Evolutionary conservation across 92 coral and sea anemone species (phyloP), one percentile per base, ranked within the genome.

Genomic region (Pocillopora meandrina): DNA sequence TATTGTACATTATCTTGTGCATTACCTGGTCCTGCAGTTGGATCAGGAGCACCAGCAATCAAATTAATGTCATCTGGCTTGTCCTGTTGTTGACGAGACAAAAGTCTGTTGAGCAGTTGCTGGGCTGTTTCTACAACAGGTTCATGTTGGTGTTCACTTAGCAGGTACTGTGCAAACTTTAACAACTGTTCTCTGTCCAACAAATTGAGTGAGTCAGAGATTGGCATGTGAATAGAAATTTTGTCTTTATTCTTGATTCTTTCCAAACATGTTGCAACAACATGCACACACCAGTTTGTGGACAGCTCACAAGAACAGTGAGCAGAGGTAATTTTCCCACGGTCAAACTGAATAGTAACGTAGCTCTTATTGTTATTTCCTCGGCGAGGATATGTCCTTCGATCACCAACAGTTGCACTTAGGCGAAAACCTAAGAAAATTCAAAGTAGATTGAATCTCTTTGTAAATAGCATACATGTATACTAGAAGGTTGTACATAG

Each of bases 11-110:
- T 42, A 21, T 18, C 17, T 4, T 19, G 13, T 47, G 72, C 56
- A 75, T n/a, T 72, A 96, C 99, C 99, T 65, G 99, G 98, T 34
- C 99, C 99, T 55, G 99, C 98, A 15, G 99, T 94, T 9, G 99
- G 98, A 74, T 96, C 99, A n/a, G 99, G 99, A 31, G 95, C 99
- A 16, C 99, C 99, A 52, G 90, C 61, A 58, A 92, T 76, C 56
- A 72, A 79, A 79, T 95, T 92, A 60, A 96, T 96, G 52, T 92
- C 92, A 13, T 95, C 93, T 14, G 86, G 88, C 11, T 90, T 76
- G 5, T 55, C 70, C 49, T 21, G 33, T 13, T 92, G 85, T 26
- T 84, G 85, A 14, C 71, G 80, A 62, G 87, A 85, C 35, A 95
- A 71, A 76, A 96, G 85, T 88, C 88, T 94, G 76, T 91, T 98